Evolutionary conservation across 2,888 invertebrate genomes (phyloP).

Genomic region (Dendrolimus houi): DNA sequence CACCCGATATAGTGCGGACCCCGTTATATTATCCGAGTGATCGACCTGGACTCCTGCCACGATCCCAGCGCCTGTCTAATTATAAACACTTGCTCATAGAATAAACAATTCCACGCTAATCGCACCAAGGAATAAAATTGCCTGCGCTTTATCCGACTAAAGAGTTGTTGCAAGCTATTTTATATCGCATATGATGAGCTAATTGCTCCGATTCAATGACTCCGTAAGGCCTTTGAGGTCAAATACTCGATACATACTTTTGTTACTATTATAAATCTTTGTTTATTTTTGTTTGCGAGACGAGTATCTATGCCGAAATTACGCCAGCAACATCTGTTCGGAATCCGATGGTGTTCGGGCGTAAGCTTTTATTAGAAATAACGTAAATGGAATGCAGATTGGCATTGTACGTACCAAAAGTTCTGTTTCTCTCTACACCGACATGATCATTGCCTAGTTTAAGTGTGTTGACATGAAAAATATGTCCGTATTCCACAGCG

Average conservation of each 20-base stretch:
- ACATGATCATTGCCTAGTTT: conserved; percentile 12
- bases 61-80: conserved; percentile 57
- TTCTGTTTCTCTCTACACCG: conserved; percentile 8
- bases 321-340: background rate
- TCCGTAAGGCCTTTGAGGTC: conserved; percentile 25
- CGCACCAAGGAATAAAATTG: conserved; percentile 41
- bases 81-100: conserved; percentile 46
- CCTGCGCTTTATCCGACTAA: conserved; percentile 31
- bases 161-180: conserved; percentile 31
- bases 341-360: background rate
- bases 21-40: conserved; percentile 64
- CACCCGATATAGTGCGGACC: conserved; percentile 59
- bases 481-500: conserved; percentile 30
- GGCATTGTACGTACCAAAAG: background rate
- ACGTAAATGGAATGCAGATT: background rate
- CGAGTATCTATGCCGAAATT: background rate
- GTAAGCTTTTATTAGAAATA: conserved; percentile 1
- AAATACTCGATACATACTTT: conserved; percentile 14
- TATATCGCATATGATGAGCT: conserved; percentile 32
- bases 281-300: no score
- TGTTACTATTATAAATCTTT: no score
- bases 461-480: conserved; percentile 33
- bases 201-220: conserved; percentile 35
- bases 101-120: conserved; percentile 50
- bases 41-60: conserved; percentile 71